Evolutionary conservation across 2,113 vertebrate species (phyloP), one percentile per base, ranked within the genome.

Genomic region (Uropsilus gracilis): DNA sequence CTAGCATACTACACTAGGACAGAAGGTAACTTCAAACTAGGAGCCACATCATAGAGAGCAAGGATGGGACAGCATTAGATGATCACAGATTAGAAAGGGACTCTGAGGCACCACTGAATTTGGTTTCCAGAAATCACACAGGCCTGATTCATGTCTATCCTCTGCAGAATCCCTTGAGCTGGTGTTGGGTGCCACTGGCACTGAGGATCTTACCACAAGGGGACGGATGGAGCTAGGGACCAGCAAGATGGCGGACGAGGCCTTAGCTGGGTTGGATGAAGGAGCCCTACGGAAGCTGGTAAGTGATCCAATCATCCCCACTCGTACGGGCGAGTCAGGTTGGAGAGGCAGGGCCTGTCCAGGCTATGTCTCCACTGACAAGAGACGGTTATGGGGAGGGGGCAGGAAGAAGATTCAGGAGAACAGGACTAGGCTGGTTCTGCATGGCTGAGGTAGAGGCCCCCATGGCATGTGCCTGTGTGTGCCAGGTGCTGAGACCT

Each of bases 241-340:
- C 86, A 68, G 84, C 44, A 32, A 39, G 86, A 98, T 98, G 98
- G 97, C 98, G 0, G 98, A 98, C 11, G 98, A 98, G 13, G 96
- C 69, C 24, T 97, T 98, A 22, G 95, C 98, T 53, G 98, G 97
- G 20, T 97, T 98, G 98, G 98, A 98, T 0, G 98, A 98, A 82
- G 98, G 97, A 39, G 97, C 98, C 39, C 94, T 98, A 48, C 97
- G 98, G 80, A 98, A 98, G 86, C 94, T 98, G 98, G 98, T 98
- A 95, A 98, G 98, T 97, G 55, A 32, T 46, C 5, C 61, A 7
- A 4, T 55, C 22, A 30, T n/a, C 50, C 55, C n/a, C 44, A 30
- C 37, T 32, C 8, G n/a, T 22, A 57, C 34, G 48, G 64, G 63
- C 61, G 82, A 68, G 91, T 48, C 75, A 83, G 18, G 55, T 32